Evolutionary conservation across 2,797 vertebrate species (phyloP), one percentile per base, ranked within the genome.

Genomic region (Tachyglossus aculeatus): DNA sequence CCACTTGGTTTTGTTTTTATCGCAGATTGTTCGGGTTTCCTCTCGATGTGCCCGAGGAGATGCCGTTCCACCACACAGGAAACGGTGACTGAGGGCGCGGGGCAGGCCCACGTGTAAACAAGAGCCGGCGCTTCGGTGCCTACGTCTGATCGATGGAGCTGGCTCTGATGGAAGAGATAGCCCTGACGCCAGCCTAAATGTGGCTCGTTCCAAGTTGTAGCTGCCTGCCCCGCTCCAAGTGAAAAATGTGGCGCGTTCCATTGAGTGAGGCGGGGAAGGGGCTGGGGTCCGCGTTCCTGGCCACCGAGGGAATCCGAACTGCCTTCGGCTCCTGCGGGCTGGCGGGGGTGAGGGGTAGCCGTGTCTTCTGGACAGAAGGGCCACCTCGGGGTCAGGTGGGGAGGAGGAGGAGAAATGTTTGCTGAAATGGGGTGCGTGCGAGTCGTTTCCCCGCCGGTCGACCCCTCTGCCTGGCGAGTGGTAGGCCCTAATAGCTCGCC

Each of bases 131-230:
- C 92, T 92, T 86, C 91, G 91, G 91, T 92, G 89, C 81, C 43
- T 81, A 56, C 76, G 82, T 92, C 91, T 90, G 90, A 89, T 90
- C 85, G 85, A 91, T 94, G 87, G 85, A 92, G 91, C 89, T 79
- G 85, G 93, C 92, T 95, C 92, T 91, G 93, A 92, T 93, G 78
- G 43, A 81, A 94, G 54, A 79, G 94, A 94, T 92, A 93, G 86
- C 84, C 80, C 89, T 90, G 93, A 93, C 91, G 91, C 94, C 94
- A 92, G 89, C 88, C 90, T 88, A 88, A 88, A 85, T 83, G 93
- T 86, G 87, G 90, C 90, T 87, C 87, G n/a, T 86, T 88, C 70
- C 74, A 84, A 90, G 91, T 88, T 88, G 55, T 39, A 90, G 89
- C 88, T 82, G 74, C 90, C 87, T 84, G 73, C 87, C 84, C 79